Evolutionary conservation across 2,797 vertebrate genomes (phyloP).

Genomic region (Hyperoplus immaculatus): DNA sequence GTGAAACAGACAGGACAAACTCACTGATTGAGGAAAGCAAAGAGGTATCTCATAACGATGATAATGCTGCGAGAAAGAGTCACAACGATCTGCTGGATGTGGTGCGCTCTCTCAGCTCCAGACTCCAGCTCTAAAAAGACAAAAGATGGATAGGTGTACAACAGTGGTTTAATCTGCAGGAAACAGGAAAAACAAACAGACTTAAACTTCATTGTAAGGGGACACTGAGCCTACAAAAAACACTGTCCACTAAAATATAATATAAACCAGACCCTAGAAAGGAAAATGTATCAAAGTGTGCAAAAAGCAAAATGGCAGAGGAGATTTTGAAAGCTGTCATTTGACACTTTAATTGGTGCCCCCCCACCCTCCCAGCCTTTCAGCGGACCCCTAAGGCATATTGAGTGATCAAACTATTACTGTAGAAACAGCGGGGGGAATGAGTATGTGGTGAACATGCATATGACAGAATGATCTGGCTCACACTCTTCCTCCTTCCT

Average conservation of each 20-base stretch:
- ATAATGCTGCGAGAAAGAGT: constrained; percentile 94
- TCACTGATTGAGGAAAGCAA: constrained; percentile 99
- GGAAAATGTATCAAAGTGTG: constrained; percentile 15
- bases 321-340: constrained; percentile 33
- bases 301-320: constrained; percentile 21
- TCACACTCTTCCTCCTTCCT: constrained; percentile 45
- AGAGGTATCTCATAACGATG: constrained; percentile 99
- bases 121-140: constrained; percentile 91
- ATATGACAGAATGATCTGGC: constrained; percentile 50
- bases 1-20: constrained; percentile 63
- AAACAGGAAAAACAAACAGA: constrained; percentile 5
- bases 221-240: constrained; percentile 5
- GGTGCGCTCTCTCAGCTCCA: constrained; percentile 92
- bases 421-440: constrained; percentile 44
- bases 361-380: constrained; percentile 25
- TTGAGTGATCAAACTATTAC: constrained; percentile 59
- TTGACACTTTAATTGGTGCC: constrained; percentile 54
- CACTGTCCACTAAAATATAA: constrained; percentile 19
- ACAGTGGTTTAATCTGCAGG: background rate
- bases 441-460: constrained; percentile 48
- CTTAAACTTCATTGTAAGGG: background rate
- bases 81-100: constrained; percentile 94
- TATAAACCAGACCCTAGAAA: constrained; percentile 5
- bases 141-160: background rate
- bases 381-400: constrained; percentile 27